These are phyloP conservation scores for Drosophila lacicola DNA, from an alignment of 2,888 invertebrate genomes.

Conservation along the genomic window DNA sequence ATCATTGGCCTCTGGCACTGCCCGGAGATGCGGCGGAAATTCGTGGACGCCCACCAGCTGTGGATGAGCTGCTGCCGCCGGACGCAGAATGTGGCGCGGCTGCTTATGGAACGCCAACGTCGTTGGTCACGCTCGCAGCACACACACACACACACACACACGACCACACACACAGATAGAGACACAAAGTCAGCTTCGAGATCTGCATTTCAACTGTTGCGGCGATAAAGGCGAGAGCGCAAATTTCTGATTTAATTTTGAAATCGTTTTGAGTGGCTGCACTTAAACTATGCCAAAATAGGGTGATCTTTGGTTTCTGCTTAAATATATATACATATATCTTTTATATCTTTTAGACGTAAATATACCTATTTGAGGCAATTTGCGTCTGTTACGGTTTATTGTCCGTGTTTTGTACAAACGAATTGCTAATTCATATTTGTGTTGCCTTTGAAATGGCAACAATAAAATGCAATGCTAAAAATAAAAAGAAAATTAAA, in stretches of 20 bases:
- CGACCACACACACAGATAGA: not conserved
- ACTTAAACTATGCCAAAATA: not conserved
- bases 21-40: slow-evolving; percentile 24
- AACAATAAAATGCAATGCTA: slow-evolving; percentile 9
- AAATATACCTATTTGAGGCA: slow-evolving; percentile 10
- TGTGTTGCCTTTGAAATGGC: slow-evolving; percentile 10
- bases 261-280: too few relatives aligned
- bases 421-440: slow-evolving; percentile 5
- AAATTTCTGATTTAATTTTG: not conserved
- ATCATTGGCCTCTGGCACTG: slow-evolving; percentile 7
- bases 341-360: not conserved
- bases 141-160: not conserved
- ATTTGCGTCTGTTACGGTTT: slow-evolving; percentile 9
- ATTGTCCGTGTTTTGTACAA: slow-evolving; percentile 10
- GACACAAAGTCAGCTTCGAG: not conserved
- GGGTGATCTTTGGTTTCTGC: not conserved
- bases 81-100: slow-evolving; percentile 5
- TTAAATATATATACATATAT: not conserved
- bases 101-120: slow-evolving; percentile 15
- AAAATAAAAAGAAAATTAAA: slow-evolving; percentile 10
- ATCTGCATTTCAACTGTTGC: slow-evolving; percentile 18
- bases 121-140: not conserved
- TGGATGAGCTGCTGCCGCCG: slow-evolving; percentile 19
- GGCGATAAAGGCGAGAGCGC: not conserved
- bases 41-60: slow-evolving; percentile 50